Conservation (phyloP, 2,113 vertebrate species). For the Lepus americanus region DNA sequence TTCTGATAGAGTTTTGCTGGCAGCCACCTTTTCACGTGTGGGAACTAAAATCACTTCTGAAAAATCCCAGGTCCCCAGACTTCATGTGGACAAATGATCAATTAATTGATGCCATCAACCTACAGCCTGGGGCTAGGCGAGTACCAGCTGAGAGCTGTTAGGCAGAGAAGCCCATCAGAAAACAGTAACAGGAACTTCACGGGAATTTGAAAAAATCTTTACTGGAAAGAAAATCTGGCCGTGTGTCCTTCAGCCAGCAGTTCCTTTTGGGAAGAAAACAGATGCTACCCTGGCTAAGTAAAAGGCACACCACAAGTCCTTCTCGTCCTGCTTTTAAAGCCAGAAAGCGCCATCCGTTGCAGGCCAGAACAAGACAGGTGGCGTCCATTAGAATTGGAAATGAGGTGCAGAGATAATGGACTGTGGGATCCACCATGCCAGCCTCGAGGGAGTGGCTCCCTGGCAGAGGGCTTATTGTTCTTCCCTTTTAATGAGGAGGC, state of each 20-base stretch:
- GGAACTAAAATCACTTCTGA: conserved; percentile 50
- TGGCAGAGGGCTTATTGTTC: conserved; percentile 58
- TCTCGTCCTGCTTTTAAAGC: conserved; percentile 69
- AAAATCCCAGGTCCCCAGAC: conserved; percentile 8
- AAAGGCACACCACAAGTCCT: conserved; percentile 59
- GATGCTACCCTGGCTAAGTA: conserved; percentile 9
- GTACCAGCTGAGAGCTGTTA: background rate
- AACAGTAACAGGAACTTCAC: background rate
- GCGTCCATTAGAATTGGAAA: conserved; percentile 62
- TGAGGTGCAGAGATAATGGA: conserved; percentile 50
- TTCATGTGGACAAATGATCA: background rate
- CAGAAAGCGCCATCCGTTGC: conserved; percentile 39
- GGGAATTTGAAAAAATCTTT: conserved; percentile 56
- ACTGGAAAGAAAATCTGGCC: conserved; percentile 46
- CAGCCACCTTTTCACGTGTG: background rate
- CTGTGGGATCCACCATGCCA: background rate
- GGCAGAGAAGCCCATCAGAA: background rate
- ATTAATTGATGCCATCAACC: background rate
- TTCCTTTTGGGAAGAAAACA: conserved; percentile 55
- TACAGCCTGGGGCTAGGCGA: background rate
- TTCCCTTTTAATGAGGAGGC: conserved; percentile 70
- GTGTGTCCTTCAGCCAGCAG: background rate
- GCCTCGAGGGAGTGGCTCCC: conserved; percentile 51
- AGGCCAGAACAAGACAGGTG: conserved; percentile 67
- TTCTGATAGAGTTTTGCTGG: conserved; percentile 16